Conservation (phyloP, 2,888 invertebrate genomes). For the Noctua comes region DNA sequence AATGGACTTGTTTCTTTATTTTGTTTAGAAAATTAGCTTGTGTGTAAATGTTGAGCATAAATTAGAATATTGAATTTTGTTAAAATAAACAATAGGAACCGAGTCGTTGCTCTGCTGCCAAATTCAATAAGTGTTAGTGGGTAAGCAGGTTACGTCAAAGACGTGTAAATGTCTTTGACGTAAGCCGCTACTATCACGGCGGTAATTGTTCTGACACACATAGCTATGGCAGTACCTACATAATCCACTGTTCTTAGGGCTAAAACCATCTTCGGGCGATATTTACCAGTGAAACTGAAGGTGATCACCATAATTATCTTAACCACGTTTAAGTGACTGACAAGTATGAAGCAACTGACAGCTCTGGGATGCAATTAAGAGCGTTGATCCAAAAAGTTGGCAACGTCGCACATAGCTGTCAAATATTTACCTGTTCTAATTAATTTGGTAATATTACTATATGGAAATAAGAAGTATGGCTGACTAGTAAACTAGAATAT, state of each 20-base stretch:
- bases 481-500: too few species aligned
- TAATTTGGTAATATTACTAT: too few species aligned
- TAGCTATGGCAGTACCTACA: neutral
- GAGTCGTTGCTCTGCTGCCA: conserved; percentile 49
- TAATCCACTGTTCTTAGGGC: neutral
- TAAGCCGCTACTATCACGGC: conserved; percentile 29
- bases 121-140: conserved; percentile 60
- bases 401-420: too few species aligned
- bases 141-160: conserved; percentile 57
- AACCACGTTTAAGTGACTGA: neutral
- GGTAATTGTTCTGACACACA: conserved; percentile 28
- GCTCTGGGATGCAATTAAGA: neutral
- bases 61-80: conserved; percentile 36
- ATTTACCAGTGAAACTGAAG: neutral
- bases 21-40: conserved; percentile 11
- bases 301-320: neutral
- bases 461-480: too few species aligned
- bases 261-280: neutral
- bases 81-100: conserved; percentile 46
- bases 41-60: conserved; percentile 15
- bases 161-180: conserved; percentile 35
- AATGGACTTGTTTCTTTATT: neutral
- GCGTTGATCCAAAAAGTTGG: too few species aligned
- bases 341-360: neutral
- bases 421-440: too few species aligned